These are phyloP conservation scores for Rhabdophis nuchalis DNA, from an alignment of 2,797 vertebrate species.

Conservation along the genomic window DNA sequence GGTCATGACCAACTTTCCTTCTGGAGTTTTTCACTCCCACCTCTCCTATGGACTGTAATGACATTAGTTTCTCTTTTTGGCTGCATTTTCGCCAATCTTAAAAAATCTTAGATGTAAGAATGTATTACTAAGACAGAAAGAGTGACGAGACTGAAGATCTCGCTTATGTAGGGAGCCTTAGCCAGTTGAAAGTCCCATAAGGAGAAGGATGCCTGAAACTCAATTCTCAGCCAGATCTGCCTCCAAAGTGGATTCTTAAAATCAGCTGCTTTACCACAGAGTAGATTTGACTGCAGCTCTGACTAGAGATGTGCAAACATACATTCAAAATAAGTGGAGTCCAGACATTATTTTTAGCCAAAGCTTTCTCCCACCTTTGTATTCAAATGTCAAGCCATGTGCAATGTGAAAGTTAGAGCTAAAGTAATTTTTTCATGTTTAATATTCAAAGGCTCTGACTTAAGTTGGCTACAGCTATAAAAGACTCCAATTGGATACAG, in stretches of 20 bases:
- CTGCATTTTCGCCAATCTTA: background rate
- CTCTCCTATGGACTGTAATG: background rate
- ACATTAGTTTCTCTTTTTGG: background rate
- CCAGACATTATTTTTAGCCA: constrained; percentile 28
- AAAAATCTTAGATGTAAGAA: background rate
- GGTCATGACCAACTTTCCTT: background rate
- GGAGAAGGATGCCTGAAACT: background rate
- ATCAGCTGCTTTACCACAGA: background rate
- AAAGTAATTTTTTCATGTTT: constrained; percentile 2
- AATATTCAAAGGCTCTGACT: constrained; percentile 1
- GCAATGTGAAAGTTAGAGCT: constrained; percentile 1
- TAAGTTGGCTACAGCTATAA: background rate
- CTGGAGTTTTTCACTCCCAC: background rate
- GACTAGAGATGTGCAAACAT: background rate
- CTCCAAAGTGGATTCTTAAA: background rate
- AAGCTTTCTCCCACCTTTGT: constrained; percentile 9
- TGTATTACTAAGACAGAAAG: background rate
- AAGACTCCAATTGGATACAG: background rate
- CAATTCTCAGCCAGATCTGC: background rate
- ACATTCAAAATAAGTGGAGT: constrained; percentile 30
- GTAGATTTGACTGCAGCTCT: background rate
- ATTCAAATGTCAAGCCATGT: constrained; percentile 31
- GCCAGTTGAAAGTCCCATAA: background rate
- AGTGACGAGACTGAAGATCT: background rate
- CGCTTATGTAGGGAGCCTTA: background rate